phyloP scores from a whole-genome alignment of 2,113 vertebrate species.

The Antennarius striatus region DNA sequence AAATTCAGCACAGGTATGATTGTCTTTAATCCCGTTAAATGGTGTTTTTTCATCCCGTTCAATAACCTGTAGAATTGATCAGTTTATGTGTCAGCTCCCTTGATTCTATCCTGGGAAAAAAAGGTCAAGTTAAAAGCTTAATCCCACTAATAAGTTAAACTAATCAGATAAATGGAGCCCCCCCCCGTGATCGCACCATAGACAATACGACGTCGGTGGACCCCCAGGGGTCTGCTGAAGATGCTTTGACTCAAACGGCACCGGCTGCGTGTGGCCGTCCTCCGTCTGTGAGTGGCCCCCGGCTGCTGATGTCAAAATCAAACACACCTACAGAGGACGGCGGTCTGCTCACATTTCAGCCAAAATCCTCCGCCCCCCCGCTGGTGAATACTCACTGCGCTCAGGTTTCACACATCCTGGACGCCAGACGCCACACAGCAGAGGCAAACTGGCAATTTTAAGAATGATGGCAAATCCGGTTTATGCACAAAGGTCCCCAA shows the following conservation, averaged over 20 bases:
- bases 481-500: too few species aligned
- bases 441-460: too few species aligned
- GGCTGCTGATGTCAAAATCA: conserved; percentile 32
- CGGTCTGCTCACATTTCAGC: neutral
- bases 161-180: conserved; percentile 48
- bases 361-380: too few species aligned
- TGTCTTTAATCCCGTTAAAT: too few species aligned
- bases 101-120: conserved; percentile 12
- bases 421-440: too few species aligned
- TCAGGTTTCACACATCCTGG: too few species aligned
- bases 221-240: conserved; percentile 25
- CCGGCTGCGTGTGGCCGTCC: conserved; percentile 11
- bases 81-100: too few species aligned
- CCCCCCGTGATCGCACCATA: conserved; percentile 29
- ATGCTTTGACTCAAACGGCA: conserved; percentile 24
- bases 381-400: too few species aligned
- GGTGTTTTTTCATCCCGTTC: too few species aligned
- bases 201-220: conserved; percentile 32
- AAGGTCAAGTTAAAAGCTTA: conserved; percentile 52
- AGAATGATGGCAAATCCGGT: too few species aligned
- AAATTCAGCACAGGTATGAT: too few species aligned
- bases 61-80: too few species aligned
- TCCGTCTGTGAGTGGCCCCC: conserved; percentile 18
- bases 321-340: conserved; percentile 45
- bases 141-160: conserved; percentile 56